A percentile compares a stretch with the other conserved stretches of the same genome.
Conservation (phyloP, 2,888 invertebrate genomes). For the Erpobdella octoculata region DNA sequence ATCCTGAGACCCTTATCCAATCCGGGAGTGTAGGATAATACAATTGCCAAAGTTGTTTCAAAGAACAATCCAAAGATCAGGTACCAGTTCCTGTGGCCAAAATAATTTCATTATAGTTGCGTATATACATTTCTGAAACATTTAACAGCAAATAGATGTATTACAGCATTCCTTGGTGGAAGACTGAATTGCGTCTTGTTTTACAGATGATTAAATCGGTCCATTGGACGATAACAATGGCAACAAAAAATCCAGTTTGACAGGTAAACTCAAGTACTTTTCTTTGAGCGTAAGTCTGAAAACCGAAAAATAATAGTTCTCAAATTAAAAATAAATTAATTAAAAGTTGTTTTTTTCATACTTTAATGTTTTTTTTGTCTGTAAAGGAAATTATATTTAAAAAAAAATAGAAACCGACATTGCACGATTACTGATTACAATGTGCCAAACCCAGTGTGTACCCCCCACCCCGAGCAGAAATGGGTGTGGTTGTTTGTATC, state of each 20-base stretch:
- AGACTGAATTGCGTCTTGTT: conserved; percentile 40
- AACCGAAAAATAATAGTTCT: not conserved
- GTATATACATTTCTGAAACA: not conserved
- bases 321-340: not conserved
- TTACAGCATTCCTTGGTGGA: conserved; percentile 41
- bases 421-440: no score
- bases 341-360: no score
- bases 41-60: conserved; percentile 52
- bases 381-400: no score
- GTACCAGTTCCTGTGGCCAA: conserved; percentile 48
- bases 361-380: no score
- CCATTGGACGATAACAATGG: conserved; percentile 42
- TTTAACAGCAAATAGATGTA: not conserved
- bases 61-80: conserved; percentile 53
- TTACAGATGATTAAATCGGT: conserved; percentile 39
- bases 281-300: conserved; percentile 51
- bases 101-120: no score
- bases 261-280: conserved; percentile 41
- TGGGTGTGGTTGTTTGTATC: not conserved
- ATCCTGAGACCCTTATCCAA: conserved; percentile 53
- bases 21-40: conserved; percentile 52
- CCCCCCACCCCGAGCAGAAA: no score
- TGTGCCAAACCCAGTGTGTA: no score
- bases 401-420: no score
- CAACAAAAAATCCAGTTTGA: conserved; percentile 41